phyloP scores from a whole-genome alignment of 2,113 vertebrate species.

The Tautogolabrus adspersus region DNA sequence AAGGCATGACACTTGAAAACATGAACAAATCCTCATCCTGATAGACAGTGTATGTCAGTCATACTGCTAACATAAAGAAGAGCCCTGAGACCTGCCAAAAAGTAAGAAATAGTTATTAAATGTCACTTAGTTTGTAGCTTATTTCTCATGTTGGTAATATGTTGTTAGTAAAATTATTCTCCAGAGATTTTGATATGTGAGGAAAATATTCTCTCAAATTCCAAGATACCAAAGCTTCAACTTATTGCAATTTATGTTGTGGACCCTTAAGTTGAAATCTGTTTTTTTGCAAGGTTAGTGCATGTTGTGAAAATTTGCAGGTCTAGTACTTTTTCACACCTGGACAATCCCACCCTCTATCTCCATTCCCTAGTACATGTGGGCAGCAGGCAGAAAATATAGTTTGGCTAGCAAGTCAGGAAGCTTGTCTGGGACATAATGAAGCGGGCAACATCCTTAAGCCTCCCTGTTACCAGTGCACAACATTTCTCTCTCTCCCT shows the following conservation, averaged over 20 bases:
- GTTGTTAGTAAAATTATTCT: not conserved
- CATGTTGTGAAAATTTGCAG: conserved; percentile 42
- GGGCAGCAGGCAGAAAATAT: conserved; percentile 71
- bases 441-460: conserved; percentile 78
- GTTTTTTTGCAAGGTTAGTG: conserved; percentile 12
- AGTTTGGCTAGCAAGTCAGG: conserved; percentile 59
- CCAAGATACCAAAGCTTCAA: conserved; percentile 13
- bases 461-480: conserved; percentile 68
- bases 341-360: conserved; percentile 45
- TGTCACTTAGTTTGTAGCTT: conserved; percentile 34
- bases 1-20: not conserved
- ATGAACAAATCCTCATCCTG: conserved; percentile 18
- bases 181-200: not conserved
- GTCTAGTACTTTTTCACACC: conserved; percentile 53
- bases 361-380: conserved; percentile 37
- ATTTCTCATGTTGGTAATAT: conserved; percentile 26
- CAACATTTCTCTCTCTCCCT: conserved; percentile 53
- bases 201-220: conserved; percentile 27
- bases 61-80: conserved; percentile 19
- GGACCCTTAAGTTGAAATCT: conserved; percentile 13
- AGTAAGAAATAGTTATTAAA: conserved; percentile 53
- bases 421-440: conserved; percentile 75
- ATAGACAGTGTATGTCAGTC: conserved; percentile 20
- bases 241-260: conserved; percentile 11
- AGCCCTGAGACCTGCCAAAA: conserved; percentile 45